Conservation (phyloP, 2,888 invertebrate species). For the Dinocampus coccinellae region DNA sequence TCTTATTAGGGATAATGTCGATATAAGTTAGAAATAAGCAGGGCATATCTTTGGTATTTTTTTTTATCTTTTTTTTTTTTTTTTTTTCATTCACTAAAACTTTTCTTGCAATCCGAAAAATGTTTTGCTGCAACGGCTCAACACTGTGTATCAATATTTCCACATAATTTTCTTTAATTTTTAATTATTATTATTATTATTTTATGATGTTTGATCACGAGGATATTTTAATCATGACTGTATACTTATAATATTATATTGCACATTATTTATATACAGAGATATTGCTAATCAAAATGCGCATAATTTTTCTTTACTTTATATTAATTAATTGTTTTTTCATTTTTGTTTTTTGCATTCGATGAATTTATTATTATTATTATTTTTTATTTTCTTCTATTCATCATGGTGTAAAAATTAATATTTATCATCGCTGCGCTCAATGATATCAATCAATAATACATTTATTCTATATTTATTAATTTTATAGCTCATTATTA, state of each 20-base stretch:
- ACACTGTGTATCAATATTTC: not conserved
- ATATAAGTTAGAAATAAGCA: not conserved
- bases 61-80: not conserved
- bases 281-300: slow-evolving; percentile 56
- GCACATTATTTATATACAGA: slow-evolving; percentile 39
- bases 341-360: slow-evolving; percentile 7
- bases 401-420: slow-evolving; percentile 30
- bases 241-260: slow-evolving; percentile 17
- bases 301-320: slow-evolving; percentile 31
- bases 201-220: no score
- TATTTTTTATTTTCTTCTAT: slow-evolving; percentile 10
- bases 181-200: slow-evolving; percentile 5
- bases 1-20: not conserved
- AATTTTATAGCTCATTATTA: slow-evolving; percentile 2
- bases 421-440: slow-evolving; percentile 32
- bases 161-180: not conserved
- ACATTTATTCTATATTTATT: slow-evolving; percentile 1
- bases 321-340: slow-evolving; percentile 19
- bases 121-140: not conserved
- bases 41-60: not conserved
- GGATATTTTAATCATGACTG: not conserved
- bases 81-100: not conserved
- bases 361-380: not conserved
- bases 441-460: slow-evolving; percentile 20
- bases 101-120: not conserved